These are phyloP conservation scores for Leptestheria dahalacensis DNA, from an alignment of 1,140 invertebrate species.

Conservation along the genomic window DNA sequence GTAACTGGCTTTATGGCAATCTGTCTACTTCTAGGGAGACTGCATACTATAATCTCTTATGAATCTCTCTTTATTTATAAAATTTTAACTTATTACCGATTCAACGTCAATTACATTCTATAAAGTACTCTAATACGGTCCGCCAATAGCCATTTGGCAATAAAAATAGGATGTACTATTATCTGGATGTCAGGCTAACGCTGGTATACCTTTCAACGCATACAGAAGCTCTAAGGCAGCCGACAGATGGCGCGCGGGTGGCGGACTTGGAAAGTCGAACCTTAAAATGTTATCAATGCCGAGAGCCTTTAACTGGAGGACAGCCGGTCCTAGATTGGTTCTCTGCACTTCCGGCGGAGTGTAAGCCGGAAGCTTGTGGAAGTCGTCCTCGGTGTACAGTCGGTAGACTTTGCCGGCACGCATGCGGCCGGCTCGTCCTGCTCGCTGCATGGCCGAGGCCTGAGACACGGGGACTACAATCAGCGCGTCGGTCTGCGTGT, in stretches of 20 bases:
- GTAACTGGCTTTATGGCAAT: too few relatives aligned
- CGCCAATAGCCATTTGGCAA: too few relatives aligned
- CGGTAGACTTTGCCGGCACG: constrained; percentile 65
- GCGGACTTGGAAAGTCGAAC: constrained; percentile 72
- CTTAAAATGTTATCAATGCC: constrained; percentile 79
- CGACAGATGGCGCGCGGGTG: constrained; percentile 76
- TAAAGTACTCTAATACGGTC: too few relatives aligned
- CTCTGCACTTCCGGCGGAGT: constrained; percentile 87
- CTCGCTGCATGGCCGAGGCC: constrained; percentile 79
- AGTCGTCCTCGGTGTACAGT: constrained; percentile 58
- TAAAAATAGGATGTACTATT: too few relatives aligned
- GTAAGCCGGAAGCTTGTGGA: constrained; percentile 44
- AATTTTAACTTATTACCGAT: too few relatives aligned
- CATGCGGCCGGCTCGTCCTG: constrained; percentile 78
- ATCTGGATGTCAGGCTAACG: too few relatives aligned
- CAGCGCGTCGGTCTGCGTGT: constrained; percentile 68
- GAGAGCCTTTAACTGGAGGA: constrained; percentile 86
- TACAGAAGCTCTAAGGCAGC: constrained; percentile 73
- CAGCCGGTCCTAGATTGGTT: constrained; percentile 63
- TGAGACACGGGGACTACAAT: constrained; percentile 70
- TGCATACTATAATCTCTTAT: too few relatives aligned
- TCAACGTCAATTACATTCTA: too few relatives aligned
- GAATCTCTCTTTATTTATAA: too few relatives aligned
- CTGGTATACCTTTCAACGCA: constrained; percentile 48
- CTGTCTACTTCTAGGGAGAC: too few relatives aligned